Evolutionary conservation across 1,140 invertebrate genomes (phyloP), one percentile per base, ranked within the genome.

Genomic region (Aphelenchoides besseyi): DNA sequence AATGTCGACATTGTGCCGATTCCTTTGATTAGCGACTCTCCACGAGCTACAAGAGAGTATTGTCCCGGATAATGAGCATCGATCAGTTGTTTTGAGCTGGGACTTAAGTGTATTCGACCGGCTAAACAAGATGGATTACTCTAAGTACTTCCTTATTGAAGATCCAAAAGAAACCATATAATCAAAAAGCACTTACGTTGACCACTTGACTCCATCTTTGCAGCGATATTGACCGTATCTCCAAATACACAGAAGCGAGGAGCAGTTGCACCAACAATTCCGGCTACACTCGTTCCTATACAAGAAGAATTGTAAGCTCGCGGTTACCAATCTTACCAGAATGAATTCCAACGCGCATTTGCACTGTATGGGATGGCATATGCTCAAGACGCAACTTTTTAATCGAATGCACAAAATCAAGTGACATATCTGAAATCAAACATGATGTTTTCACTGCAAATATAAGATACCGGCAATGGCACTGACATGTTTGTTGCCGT

Each of bases 151-250:
- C 23, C 41, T n/a, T 12, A 23, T 48, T 48, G 41, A 16, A 48
- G 12, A 23, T 23, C 12, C 12, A 16, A 48, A 23, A 48, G 41
- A 23, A 48, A 48, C n/a, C n/a, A n/a, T 48, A 48, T 23, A 23
- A 23, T 59, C 26, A 59, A 59, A 8, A 59, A 59, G 18, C 55
- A 59, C 5, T 59, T 71, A 70, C 68, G 69, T 70, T 70, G 9
- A 37, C 68, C 68, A 26, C n/a, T 85, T 23, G 85, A 85, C 85
- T 95, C 92, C 92, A 94, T 93, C 74, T 92, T 88, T 0, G 90
- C 91, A 0, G 92, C 92, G 12, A 92, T 94, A 83, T 95, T 94
- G 8, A 94, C 92, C 0, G 92, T 93, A 85, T 94, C 92, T 0
- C 92, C 92, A 86, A 95, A 94, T 28, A 84, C 54, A 72, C 79